These are phyloP conservation scores for Eudasyphora cyanicolor DNA, from an alignment of 2,888 invertebrate species.

Conservation along the genomic window DNA sequence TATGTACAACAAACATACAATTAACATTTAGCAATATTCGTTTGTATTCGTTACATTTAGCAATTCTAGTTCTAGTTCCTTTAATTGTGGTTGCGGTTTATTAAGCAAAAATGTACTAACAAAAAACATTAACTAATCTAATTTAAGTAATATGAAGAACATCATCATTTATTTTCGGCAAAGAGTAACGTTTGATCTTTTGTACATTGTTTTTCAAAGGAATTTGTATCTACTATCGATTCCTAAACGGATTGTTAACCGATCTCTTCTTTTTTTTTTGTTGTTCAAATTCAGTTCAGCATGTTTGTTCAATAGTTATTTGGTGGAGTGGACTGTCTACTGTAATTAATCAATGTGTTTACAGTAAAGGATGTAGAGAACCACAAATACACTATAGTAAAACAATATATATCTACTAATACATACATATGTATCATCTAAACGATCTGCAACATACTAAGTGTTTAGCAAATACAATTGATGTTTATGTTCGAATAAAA, in stretches of 20 bases:
- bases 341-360: slow-evolving; percentile 24
- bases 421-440: not conserved
- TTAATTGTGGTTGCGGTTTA: slow-evolving; percentile 14
- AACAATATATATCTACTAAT: too few species aligned
- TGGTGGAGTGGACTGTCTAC: slow-evolving; percentile 49
- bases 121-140: not conserved
- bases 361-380: not conserved
- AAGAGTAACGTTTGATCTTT: slow-evolving; percentile 28
- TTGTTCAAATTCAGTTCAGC: slow-evolving; percentile 40
- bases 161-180: not conserved
- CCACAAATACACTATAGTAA: slow-evolving; percentile 13
- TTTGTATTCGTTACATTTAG: slow-evolving; percentile 11
- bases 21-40: not conserved
- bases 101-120: not conserved
- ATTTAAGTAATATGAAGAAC: not conserved
- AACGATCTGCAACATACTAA: too few species aligned
- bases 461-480: slow-evolving; percentile 26
- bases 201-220: slow-evolving; percentile 55
- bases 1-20: not conserved
- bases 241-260: not conserved
- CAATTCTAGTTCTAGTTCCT: not conserved
- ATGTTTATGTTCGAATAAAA: not conserved
- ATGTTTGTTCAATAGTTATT: slow-evolving; percentile 57
- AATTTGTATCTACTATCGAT: too few species aligned
- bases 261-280: not conserved